Conservation (phyloP, 2,888 invertebrate genomes). For the Herminia tarsipennalis region DNA sequence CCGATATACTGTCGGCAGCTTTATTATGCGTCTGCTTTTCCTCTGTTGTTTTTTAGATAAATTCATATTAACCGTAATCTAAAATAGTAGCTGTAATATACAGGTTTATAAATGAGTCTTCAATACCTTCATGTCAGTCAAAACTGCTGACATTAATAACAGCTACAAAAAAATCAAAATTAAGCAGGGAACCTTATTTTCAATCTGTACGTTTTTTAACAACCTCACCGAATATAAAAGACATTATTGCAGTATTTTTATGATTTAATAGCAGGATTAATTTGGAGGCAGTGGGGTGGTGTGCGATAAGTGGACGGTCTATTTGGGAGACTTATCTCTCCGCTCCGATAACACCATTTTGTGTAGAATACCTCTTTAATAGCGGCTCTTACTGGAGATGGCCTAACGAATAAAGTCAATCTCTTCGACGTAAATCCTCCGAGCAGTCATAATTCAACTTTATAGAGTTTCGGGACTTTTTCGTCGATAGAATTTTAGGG, state of each 20-base stretch:
- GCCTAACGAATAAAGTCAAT: slow-evolving; percentile 79
- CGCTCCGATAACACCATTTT: slow-evolving; percentile 66
- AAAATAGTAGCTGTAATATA: no score
- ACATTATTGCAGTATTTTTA: slow-evolving; percentile 42
- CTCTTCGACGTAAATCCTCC: slow-evolving; percentile 74
- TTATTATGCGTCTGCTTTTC: no score
- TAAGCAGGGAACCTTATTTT: no score
- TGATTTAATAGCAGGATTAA: slow-evolving; percentile 47
- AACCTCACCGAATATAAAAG: no score
- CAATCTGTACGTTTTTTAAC: no score
- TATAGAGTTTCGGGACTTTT: slow-evolving; percentile 72
- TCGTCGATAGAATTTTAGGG: slow-evolving; percentile 51
- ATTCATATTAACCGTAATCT: no score
- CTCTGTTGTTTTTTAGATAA: no score
- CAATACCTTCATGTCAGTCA: no score
- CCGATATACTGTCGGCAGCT: no score
- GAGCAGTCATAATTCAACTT: slow-evolving; percentile 76
- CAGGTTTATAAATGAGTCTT: no score
- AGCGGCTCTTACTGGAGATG: slow-evolving; percentile 67
- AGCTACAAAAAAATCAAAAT: no score
- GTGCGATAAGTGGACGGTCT: slow-evolving; percentile 60
- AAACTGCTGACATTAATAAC: no score
- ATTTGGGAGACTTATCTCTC: slow-evolving; percentile 63
- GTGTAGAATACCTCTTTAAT: slow-evolving; percentile 73
- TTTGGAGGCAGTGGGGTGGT: slow-evolving; percentile 47